Evolutionary conservation across 1,140 invertebrate species (phyloP), one percentile per base, ranked within the genome.

Genomic region (Apis cerana): DNA sequence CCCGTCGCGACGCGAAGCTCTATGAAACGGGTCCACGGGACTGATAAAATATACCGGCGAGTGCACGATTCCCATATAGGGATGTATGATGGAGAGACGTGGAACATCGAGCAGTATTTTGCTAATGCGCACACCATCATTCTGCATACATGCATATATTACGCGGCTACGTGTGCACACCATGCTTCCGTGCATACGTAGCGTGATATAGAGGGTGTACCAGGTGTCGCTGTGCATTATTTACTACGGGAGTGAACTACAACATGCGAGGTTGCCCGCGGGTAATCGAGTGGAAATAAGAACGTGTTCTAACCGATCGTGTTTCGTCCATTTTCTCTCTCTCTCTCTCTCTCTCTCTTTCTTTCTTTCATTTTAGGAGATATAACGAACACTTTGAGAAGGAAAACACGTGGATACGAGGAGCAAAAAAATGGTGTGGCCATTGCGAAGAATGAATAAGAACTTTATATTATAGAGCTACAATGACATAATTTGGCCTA

Each of bases 101-200:
- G 54, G 7, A 54, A 58, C 70, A 7, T 43, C 21, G 65, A n/a
- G 56, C 33, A 43, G 67, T 70, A 76, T 82, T 78, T 62, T 67
- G 56, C 23, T n/a, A 3, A 7, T 13, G 48, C 54, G 21, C 65
- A 64, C 58, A 62, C 52, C 52, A n/a, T 50, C 43, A 27, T 48
- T 52, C 54, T 50, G 62, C 80, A 72, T 76, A 67, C 72, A 80
- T 83, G 76, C 82, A 83, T 83, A 83, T n/a, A 72, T 82, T 82
- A 78, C 80, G 65, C 17, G 13, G 52, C 62, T 33, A 81, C 80
- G 71, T 59, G 43, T 65, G 79, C 67, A 59, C 71, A 56, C 72
- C 23, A 33, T n/a, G 80, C 75, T 70, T 17, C 75, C 52, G 74
- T 62, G 80, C 80, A 69, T 82, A 70, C 80, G 65, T 65, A 43